A percentile compares a stretch with the other conserved stretches of the same genome.
phyloP scores from a whole-genome alignment of 2,113 vertebrate species.

The Ciconia stormi region DNA sequence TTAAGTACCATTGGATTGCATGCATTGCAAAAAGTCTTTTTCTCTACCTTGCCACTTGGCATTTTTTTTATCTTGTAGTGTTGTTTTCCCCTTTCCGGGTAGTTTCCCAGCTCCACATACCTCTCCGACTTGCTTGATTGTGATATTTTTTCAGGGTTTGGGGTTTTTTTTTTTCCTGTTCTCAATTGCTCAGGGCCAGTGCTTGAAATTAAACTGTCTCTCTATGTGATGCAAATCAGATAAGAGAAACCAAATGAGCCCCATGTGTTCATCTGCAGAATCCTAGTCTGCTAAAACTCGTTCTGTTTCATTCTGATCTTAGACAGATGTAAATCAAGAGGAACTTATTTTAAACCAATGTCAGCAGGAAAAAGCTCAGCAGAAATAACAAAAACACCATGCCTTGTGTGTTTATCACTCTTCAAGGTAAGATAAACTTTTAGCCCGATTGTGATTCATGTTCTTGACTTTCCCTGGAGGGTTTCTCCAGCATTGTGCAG shows the following conservation, averaged over 20 bases:
- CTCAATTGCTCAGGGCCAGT: constrained; percentile 1
- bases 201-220: constrained; percentile 38
- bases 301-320: constrained; percentile 5
- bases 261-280: constrained; percentile 24
- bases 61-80: not conserved
- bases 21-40: accelerated
- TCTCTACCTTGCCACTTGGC: not conserved
- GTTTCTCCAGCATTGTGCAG: not conserved
- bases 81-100: not conserved
- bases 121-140: not conserved
- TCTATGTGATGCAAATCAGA: constrained; percentile 52
- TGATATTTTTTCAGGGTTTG: not conserved
- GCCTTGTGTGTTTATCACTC: not conserved
- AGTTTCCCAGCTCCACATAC: not conserved
- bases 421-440: not conserved
- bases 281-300: constrained; percentile 23
- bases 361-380: constrained; percentile 45
- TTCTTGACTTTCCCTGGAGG: not conserved
- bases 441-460: not conserved
- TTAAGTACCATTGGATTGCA: accelerated
- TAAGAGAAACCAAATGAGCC: constrained; percentile 45
- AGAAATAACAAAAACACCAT: not conserved
- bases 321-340: constrained; percentile 57
- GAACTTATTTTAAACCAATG: constrained; percentile 17
- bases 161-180: not conserved